These are phyloP conservation scores for Neosalanx taihuensis DNA, from an alignment of 2,797 vertebrate species.

Conservation along the genomic window DNA sequence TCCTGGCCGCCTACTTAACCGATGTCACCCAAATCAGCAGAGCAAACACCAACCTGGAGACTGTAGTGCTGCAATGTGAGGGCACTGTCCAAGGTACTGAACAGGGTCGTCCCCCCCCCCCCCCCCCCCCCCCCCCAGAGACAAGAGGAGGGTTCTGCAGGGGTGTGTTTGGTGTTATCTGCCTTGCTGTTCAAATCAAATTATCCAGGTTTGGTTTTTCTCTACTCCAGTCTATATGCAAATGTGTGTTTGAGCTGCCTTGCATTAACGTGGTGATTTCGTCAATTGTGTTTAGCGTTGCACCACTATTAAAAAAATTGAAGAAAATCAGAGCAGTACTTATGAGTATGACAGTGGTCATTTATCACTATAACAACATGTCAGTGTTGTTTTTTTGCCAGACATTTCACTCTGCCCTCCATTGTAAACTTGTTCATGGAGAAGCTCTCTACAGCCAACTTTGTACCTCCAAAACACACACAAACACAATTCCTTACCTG, in stretches of 20 bases:
- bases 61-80: neutral
- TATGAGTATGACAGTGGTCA: too few species aligned
- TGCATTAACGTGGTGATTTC: neutral
- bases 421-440: neutral
- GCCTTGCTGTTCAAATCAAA: constrained; percentile 39
- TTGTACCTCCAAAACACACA: neutral
- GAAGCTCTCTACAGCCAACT: neutral
- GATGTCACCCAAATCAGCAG: neutral
- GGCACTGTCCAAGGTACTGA: constrained; percentile 47
- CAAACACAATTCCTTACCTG: constrained; percentile 52
- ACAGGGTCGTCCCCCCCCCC: neutral
- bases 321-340: too few species aligned
- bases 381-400: too few species aligned
- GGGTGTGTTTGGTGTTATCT: constrained; percentile 20
- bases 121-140: neutral
- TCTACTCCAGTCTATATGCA: constrained; percentile 23
- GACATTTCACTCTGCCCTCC: neutral
- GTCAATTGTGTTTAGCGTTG: too few species aligned
- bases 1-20: neutral
- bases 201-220: constrained; percentile 26
- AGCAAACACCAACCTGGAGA: too few species aligned
- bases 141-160: neutral
- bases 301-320: too few species aligned
- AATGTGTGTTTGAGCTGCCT: constrained; percentile 24
- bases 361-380: too few species aligned